phyloP scores from a whole-genome alignment of 2,888 invertebrate species.

The Scrobipalpa costella region DNA sequence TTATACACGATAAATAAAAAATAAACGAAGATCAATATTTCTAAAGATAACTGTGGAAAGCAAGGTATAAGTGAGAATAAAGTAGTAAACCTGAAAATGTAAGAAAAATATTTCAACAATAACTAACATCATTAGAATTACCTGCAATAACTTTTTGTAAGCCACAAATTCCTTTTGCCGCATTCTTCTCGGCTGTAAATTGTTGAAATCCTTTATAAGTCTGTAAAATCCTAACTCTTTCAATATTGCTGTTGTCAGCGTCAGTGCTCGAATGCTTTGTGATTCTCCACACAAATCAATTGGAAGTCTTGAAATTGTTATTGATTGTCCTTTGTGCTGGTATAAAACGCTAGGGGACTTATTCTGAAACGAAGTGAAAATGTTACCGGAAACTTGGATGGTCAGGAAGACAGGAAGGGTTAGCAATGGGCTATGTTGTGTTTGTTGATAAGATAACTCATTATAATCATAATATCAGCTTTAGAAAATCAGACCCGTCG shows the following conservation, averaged over 20 bases:
- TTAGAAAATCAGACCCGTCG: too few relatives aligned
- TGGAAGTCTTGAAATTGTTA: conserved; percentile 68
- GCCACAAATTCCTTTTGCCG: not conserved
- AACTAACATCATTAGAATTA: not conserved
- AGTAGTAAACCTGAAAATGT: not conserved
- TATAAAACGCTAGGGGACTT: conserved; percentile 34
- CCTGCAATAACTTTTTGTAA: not conserved
- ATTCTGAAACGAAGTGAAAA: conserved; percentile 15
- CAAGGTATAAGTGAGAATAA: not conserved
- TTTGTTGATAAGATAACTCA: too few relatives aligned
- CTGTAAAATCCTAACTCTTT: conserved; percentile 22
- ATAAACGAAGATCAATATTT: too few relatives aligned
- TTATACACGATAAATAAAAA: too few relatives aligned
- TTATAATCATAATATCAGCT: too few relatives aligned
- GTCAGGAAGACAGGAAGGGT: too few relatives aligned
- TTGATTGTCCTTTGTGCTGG: conserved; percentile 70
- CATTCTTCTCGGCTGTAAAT: conserved; percentile 18
- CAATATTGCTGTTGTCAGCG: conserved; percentile 22
- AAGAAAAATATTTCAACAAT: not conserved
- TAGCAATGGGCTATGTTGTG: too few relatives aligned
- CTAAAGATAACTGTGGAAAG: too few relatives aligned
- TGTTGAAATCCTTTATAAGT: conserved; percentile 15
- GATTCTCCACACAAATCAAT: conserved; percentile 55
- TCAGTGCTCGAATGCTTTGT: conserved; percentile 25
- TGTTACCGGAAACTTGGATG: not conserved